Evolutionary conservation across 2,113 vertebrate genomes (phyloP), one percentile per base, ranked within the genome.

Genomic region (Trinectes maculatus): DNA sequence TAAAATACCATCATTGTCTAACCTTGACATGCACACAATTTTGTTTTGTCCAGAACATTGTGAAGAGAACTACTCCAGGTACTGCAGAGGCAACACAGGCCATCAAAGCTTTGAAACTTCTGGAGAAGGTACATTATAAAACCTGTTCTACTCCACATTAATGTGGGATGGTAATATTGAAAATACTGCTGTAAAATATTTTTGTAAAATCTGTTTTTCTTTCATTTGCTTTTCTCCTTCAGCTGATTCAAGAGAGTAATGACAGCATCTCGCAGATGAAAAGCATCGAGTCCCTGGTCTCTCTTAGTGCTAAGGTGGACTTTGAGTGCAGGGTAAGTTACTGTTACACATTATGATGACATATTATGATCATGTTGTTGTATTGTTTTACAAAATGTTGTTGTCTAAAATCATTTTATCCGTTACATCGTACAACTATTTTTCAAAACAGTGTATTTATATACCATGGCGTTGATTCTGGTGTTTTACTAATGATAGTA

Each of bases 231-330:
- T n/a, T 1, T 56, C 22, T 55, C 55, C 76, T 79, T 18, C 47
- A 99, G 98, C 89, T 99, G 56, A 98, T 99, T 80, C 93, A 95
- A 58, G 95, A 99, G 13, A 96, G 97, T 77, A 99, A 99, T 39
- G 94, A 94, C 85, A 98, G 95, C 19, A 96, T 98, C 71, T 92
- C 96, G 65, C 94, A 95, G 36, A 99, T 99, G 98, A 95, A 95
- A 54, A 95, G 91, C 79, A 98, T 97, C 0, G 98, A 99, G 86
- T 96, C 97, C 24, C 90, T 99, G 67, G 96, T 99, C 65, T 92
- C 91, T 56, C 93, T 99, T 55, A 98, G 94, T 80, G 93, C 96
- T 62, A 98, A 94, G 82, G 96, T 98, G 67, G 96, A 96, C 87
- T 99, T 98, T 86, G 96, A 96, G 56, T 97, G 96, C 91, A 96